Conservation (phyloP, 2,797 vertebrate genomes). For the Xerus rutilus region DNA sequence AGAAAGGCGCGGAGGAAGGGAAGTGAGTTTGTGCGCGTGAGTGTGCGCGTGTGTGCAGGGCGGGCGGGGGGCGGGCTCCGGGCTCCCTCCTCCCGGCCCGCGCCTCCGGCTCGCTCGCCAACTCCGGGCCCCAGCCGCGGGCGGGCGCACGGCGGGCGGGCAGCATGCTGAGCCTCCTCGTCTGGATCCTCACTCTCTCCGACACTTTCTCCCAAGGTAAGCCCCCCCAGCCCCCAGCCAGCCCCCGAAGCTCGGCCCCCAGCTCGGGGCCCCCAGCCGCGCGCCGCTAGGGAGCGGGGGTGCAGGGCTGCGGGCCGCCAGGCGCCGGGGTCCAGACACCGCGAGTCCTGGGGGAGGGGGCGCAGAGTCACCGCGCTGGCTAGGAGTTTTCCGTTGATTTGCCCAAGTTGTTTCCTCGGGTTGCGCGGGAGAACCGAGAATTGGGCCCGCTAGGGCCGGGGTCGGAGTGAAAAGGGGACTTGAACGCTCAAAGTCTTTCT, state of each 20-base stretch:
- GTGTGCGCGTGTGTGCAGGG: conserved; percentile 53
- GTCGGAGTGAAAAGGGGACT: neutral
- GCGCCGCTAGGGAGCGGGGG: neutral
- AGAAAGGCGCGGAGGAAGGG: neutral
- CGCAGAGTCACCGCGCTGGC: conserved; percentile 10
- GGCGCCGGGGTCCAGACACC: neutral
- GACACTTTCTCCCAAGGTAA: conserved; percentile 86
- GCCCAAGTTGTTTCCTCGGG: conserved; percentile 77
- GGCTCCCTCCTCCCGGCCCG: conserved; percentile 74
- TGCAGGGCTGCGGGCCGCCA: neutral
- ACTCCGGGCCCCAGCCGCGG: conserved; percentile 75
- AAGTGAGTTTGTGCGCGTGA: neutral
- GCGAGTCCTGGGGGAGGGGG: neutral
- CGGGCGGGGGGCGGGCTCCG: conserved; percentile 63
- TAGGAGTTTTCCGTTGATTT: conserved; percentile 70
- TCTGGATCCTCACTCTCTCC: conserved; percentile 86
- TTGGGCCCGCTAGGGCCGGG: conserved; percentile 49
- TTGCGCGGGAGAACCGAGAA: conserved; percentile 70
- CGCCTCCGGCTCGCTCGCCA: conserved; percentile 51
- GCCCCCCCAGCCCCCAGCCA: neutral
- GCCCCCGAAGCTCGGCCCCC: neutral
- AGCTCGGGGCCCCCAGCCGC: neutral
- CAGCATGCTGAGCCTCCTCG: conserved; percentile 86
- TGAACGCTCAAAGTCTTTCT: neutral
- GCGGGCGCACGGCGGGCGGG: conserved; percentile 77